phyloP scores from a whole-genome alignment of 2,113 vertebrate species.

The Hemicordylus capensis region DNA sequence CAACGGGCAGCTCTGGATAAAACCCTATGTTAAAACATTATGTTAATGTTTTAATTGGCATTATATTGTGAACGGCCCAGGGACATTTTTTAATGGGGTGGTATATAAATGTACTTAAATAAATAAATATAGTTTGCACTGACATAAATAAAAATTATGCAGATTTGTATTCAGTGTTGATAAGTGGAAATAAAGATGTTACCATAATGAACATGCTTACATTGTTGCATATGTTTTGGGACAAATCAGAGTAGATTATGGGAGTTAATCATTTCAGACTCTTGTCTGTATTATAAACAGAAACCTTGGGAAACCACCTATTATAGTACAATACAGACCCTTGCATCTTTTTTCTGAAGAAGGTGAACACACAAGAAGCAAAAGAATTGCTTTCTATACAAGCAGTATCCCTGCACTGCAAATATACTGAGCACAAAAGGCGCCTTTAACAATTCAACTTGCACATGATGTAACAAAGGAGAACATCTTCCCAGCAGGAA shows the following conservation, averaged over 20 bases:
- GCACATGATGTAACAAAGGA: background rate
- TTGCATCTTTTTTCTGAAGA: background rate
- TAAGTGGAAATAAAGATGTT: background rate
- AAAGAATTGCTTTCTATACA: background rate
- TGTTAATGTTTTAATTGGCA: too few relatives aligned
- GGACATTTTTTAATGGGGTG: too few relatives aligned
- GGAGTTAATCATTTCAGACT: background rate
- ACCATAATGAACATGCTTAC: background rate
- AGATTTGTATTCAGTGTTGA: background rate
- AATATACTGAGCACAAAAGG: background rate
- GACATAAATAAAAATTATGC: background rate
- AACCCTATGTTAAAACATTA: too few relatives aligned
- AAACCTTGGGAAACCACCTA: background rate
- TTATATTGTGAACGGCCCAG: too few relatives aligned
- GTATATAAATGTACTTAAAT: too few relatives aligned
- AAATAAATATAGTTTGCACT: background rate
- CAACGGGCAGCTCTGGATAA: too few relatives aligned
- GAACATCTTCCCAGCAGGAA: background rate
- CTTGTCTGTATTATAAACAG: background rate
- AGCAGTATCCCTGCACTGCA: background rate
- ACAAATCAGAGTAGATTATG: background rate
- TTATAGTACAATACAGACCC: background rate
- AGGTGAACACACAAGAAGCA: background rate
- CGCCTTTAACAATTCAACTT: background rate
- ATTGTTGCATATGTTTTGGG: background rate